Evolutionary conservation across 1,140 invertebrate genomes (phyloP), one percentile per base, ranked within the genome.

Genomic region (Papilio aristodemus): DNA sequence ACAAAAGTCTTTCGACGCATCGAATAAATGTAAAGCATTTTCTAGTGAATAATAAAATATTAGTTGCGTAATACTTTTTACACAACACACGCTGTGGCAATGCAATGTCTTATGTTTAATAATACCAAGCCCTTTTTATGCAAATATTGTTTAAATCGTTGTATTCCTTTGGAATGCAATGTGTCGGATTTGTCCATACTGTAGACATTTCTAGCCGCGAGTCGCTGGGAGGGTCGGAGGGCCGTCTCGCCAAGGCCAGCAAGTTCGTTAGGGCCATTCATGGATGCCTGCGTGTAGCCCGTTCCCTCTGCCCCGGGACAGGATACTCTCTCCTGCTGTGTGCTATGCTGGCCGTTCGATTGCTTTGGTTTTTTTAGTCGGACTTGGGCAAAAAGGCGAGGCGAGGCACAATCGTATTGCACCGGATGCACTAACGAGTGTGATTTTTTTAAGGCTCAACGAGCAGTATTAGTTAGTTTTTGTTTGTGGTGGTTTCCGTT

Each of bases 361-460:
- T 77, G 73, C 77, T 85, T 83, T 84, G 76, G 72, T 73, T 86
- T 85, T 88, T 87, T 86, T 80, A 63, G 77, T 84, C 80, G 74
- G 74, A 76, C 79, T 71, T 41, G 25, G 58, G 80, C 80, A 89
- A 89, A 89, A 90, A 87, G 75, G 75, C 74, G 68, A 79, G 76
- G 75, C 74, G 68, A 79, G 76, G 75, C 74, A 77, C 85, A 84
- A 86, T 89, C 84, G 86, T 85, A 89, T 84, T 88, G 84, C 85
- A 85, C 85, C 87, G 88, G 88, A 91, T 91, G 86, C 85, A 81
- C 87, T 91, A 89, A 89, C 86, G 89, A 91, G 86, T 86, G 79
- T 84, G 81, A 74, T 85, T 87, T 87, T 32, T 87, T 88, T 83
- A 80, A 81, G 72, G 71, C 77, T 76, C 71, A 76, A 81, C 71